Evolutionary conservation across 2,888 invertebrate genomes (phyloP).

Genomic region (Diaphora mendica): DNA sequence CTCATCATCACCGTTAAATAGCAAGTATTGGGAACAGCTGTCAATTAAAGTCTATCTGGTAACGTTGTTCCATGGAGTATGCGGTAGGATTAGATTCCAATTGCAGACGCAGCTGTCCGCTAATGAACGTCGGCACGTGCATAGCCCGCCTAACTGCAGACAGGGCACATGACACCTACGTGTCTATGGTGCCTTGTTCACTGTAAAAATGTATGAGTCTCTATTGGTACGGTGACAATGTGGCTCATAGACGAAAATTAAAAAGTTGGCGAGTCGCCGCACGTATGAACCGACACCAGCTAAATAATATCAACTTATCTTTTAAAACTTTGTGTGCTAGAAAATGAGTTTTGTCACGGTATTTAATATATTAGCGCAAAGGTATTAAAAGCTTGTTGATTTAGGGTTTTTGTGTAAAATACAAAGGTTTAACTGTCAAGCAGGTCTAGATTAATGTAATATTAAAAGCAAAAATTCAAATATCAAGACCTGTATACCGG

Average conservation of each 20-base stretch:
- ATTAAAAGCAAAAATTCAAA: not conserved
- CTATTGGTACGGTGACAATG: constrained; percentile 28
- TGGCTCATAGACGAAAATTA: constrained; percentile 46
- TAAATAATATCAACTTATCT: constrained; percentile 31
- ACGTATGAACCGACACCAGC: constrained; percentile 35
- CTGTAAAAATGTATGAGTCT: constrained; percentile 35
- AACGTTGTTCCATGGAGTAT: constrained; percentile 60
- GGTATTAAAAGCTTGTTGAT: not conserved
- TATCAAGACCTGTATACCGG: not conserved
- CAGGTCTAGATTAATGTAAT: not conserved
- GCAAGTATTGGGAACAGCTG: constrained; percentile 63
- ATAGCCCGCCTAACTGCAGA: constrained; percentile 53
- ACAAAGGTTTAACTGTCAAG: not conserved
- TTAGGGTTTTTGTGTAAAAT: not conserved
- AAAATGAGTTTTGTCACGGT: constrained; percentile 29
- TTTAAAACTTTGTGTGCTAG: constrained; percentile 28
- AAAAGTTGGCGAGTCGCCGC: constrained; percentile 44
- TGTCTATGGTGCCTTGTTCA: constrained; percentile 42
- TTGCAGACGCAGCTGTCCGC: constrained; percentile 73
- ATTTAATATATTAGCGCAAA: constrained; percentile 9
- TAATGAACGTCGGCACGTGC: constrained; percentile 72
- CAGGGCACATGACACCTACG: constrained; percentile 61
- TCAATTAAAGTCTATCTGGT: constrained; percentile 64
- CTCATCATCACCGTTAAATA: constrained; percentile 33
- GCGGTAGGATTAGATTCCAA: constrained; percentile 76